Percentiles rank a stretch among this genome's conserved stretches.
phyloP scores from a whole-genome alignment of 2,113 vertebrate species.

The Varanus komodoensis region DNA sequence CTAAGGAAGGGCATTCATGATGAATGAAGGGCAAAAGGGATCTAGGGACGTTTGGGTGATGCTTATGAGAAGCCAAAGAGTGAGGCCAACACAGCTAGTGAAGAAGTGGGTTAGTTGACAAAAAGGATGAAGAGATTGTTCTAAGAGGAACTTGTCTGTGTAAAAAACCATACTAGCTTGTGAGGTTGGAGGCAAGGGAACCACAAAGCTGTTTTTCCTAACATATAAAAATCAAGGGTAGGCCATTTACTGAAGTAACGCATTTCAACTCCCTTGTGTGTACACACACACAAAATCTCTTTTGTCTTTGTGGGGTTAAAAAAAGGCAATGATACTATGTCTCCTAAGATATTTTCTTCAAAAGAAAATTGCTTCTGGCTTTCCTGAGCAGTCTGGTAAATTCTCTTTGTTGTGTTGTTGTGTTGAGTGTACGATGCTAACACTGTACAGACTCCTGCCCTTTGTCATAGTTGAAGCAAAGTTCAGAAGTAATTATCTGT shows the following conservation, averaged over 20 bases:
- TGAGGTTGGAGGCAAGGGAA: not conserved
- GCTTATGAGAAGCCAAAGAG: not conserved
- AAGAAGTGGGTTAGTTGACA: not conserved
- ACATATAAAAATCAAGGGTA: not conserved
- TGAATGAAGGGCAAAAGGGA: not conserved
- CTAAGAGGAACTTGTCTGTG: not conserved
- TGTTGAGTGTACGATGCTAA: not conserved
- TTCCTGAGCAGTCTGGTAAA: slow-evolving; percentile 21
- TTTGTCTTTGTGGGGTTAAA: not conserved
- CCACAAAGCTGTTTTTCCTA: not conserved
- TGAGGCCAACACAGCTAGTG: not conserved
- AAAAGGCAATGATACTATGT: not conserved
- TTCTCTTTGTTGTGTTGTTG: not conserved
- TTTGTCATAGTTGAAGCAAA: slow-evolving; percentile 23
- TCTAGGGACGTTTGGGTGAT: not conserved
- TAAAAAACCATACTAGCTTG: not conserved
- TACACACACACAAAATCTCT: not conserved
- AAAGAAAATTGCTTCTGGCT: slow-evolving; percentile 27
- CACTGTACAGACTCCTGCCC: not conserved
- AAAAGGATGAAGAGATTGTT: not conserved
- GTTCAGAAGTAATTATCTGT: slow-evolving; percentile 29
- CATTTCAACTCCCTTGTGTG: slow-evolving; percentile 4
- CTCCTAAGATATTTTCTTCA: slow-evolving; percentile 18
- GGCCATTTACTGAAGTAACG: not conserved
- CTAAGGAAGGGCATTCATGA: not conserved